Evolutionary conservation across 1,140 invertebrate species (phyloP).

Genomic region (Campoletis sonorensis): DNA sequence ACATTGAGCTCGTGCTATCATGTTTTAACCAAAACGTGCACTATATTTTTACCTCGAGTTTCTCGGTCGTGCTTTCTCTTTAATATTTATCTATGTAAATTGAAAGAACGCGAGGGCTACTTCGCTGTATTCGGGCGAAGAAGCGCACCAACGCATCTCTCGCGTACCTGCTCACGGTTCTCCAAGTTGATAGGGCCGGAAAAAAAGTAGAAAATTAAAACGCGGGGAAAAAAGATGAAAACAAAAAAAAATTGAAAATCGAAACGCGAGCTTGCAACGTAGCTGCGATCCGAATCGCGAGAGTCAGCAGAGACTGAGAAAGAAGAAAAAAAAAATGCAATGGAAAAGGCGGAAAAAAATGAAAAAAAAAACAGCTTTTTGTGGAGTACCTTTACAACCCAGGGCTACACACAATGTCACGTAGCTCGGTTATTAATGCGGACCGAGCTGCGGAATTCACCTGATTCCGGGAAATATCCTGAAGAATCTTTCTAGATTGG

Average conservation of each 20-base stretch:
- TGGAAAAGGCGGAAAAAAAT: background rate
- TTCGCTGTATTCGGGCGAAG: background rate
- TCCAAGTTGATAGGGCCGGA: background rate
- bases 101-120: slow-evolving; percentile 42
- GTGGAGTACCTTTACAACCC: too few relatives aligned
- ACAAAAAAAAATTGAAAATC: background rate
- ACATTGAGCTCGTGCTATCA: slow-evolving; percentile 39
- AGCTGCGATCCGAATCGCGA: slow-evolving; percentile 19
- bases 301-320: background rate
- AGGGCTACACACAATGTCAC: too few relatives aligned
- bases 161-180: slow-evolving; percentile 15
- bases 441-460: too few relatives aligned
- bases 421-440: too few relatives aligned
- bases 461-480: too few relatives aligned
- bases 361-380: background rate
- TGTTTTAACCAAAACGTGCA: slow-evolving; percentile 47
- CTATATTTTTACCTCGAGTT: background rate
- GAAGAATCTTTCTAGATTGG: too few relatives aligned
- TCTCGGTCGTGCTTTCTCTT: slow-evolving; percentile 37
- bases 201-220: slow-evolving; percentile 3
- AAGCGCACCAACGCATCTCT: slow-evolving; percentile 23
- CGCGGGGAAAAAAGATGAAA: background rate
- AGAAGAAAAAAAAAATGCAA: background rate
- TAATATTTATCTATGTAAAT: slow-evolving; percentile 57
- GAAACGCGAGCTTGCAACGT: background rate